Evolutionary conservation across 2,797 vertebrate genomes (phyloP), one percentile per base, ranked within the genome.

Genomic region (Oceanodroma leucorhoa): DNA sequence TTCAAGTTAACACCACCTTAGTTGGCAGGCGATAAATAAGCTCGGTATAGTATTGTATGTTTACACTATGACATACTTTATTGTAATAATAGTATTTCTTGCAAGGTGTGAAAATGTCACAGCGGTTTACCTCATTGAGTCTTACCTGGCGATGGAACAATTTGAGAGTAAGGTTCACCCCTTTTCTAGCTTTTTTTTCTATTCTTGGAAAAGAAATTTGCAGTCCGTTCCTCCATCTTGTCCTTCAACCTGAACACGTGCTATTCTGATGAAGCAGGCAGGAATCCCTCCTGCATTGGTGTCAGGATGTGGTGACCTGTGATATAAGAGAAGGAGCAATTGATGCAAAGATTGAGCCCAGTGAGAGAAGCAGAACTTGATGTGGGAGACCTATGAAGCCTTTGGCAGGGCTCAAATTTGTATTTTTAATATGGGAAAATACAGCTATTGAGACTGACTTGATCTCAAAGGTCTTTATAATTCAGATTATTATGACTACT

Each of bases 401-500:
- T 79, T 81, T 78, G 43, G 3, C 67, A 87, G n/a, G 36, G 24
- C 55, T 91, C 14, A 66, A 12, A 71, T 83, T 87, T 72, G 26
- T 94, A 36, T 79, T 92, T 93, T 80, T 91, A 80, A 38, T 73
- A 57, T 71, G 29, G 7, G 16, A 66, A 91, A 87, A 77, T 73
- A 53, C 9, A 76, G 10, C 82, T 82, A 5, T 77, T 61, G 87
- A 45, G 61, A 50, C 70, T 87, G 38, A 51, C 41, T 85, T 85
- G 32, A 80, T 94, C 61, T 89, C 93, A 71, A 20, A 86, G 48
- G 65, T 86, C 69, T 89, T 91, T 91, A n/a, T 89, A 89, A 94
- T 92, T 84, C 75, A 91, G 55, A 73, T 73, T 48, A 87, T 11
- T 87, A 11, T 45, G 58, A 65, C 66, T 84, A 76, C 38, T 90